Conservation (phyloP, 1,140 invertebrate species). For the Leguminivora glycinivorella region DNA sequence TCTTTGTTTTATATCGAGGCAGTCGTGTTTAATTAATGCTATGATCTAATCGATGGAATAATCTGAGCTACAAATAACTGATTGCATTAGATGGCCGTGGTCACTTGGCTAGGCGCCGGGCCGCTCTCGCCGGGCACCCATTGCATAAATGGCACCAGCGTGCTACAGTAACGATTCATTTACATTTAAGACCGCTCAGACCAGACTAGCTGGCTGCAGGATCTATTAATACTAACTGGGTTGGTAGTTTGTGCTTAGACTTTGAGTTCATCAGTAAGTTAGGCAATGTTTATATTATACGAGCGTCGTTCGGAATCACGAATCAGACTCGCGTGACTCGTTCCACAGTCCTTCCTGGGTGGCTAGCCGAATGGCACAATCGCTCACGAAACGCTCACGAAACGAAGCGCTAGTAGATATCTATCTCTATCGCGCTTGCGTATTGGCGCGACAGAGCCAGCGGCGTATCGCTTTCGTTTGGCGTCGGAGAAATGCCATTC, state of each 20-base stretch:
- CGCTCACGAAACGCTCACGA: too few species aligned
- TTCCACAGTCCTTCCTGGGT: neutral
- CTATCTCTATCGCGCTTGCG: too few species aligned
- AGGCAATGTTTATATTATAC: neutral
- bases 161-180: neutral
- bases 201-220: neutral
- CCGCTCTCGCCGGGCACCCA: neutral
- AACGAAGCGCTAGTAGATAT: too few species aligned
- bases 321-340: neutral
- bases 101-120: conserved; percentile 63
- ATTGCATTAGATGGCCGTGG: conserved; percentile 53
- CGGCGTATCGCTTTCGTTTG: too few species aligned
- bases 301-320: neutral
- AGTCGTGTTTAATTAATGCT: neutral
- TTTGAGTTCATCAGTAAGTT: neutral
- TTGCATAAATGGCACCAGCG: conserved; percentile 12
- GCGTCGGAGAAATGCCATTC: too few species aligned
- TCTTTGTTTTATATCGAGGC: neutral
- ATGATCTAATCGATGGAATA: conserved; percentile 10
- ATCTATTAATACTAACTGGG: neutral
- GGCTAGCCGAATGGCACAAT: too few species aligned
- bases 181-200: neutral
- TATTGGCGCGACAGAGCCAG: too few species aligned
- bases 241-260: neutral
- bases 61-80: conserved; percentile 47